A percentile compares a stretch with the other conserved stretches of the same genome.
Conservation (phyloP, 1,140 invertebrate genomes). For the Drosophila trapezifrons region DNA sequence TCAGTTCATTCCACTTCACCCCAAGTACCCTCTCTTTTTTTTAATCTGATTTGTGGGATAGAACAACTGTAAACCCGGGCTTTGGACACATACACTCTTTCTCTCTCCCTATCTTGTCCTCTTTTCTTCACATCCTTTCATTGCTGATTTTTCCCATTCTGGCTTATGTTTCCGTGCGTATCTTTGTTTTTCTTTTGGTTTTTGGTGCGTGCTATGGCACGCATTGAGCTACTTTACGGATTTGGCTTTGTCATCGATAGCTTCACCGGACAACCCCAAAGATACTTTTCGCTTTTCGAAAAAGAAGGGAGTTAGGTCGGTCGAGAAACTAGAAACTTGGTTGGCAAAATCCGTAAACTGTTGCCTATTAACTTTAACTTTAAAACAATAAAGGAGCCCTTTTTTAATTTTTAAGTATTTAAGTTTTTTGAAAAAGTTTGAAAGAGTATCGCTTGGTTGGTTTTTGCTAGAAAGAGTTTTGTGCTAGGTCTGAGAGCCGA, state of each 20-base stretch:
- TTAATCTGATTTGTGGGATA: constrained; percentile 69
- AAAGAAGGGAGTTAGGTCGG: neutral
- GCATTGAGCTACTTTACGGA: constrained; percentile 46
- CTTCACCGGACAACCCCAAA: constrained; percentile 7
- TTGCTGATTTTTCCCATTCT: constrained; percentile 12
- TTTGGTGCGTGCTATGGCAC: constrained; percentile 56
- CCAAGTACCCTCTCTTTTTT: constrained; percentile 18
- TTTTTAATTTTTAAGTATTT: too few relatives aligned
- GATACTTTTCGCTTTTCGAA: neutral
- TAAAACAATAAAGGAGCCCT: too few relatives aligned
- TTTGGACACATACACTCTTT: constrained; percentile 47
- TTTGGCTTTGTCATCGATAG: constrained; percentile 42
- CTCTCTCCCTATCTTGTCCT: neutral
- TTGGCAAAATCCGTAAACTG: neutral
- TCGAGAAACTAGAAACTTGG: neutral
- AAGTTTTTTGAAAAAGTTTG: too few relatives aligned
- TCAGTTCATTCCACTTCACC: constrained; percentile 7
- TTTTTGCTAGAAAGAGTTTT: too few relatives aligned
- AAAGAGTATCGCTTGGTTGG: too few relatives aligned
- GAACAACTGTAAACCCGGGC: constrained; percentile 71
- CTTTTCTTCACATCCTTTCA: neutral
- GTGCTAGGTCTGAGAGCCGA: neutral
- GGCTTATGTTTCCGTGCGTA: constrained; percentile 40
- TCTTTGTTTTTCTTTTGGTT: neutral
- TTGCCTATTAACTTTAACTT: too few relatives aligned